Evolutionary conservation across 2,888 invertebrate genomes (phyloP).

Genomic region (Papilio protenor): DNA sequence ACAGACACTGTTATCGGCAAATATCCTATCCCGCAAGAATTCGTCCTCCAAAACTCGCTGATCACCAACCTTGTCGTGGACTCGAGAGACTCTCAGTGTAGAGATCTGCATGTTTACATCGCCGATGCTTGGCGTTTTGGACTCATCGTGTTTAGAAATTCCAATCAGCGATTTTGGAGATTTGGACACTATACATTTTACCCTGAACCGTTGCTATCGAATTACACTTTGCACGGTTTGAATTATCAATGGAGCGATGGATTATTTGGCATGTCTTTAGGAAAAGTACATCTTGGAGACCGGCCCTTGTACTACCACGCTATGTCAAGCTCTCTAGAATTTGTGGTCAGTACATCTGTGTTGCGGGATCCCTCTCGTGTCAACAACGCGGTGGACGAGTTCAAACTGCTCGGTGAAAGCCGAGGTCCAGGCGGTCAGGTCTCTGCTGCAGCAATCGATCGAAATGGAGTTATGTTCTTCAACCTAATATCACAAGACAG

Average conservation of each 20-base stretch:
- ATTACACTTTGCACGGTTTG: conserved; percentile 89
- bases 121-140: conserved; percentile 89
- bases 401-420: conserved; percentile 76
- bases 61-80: conserved; percentile 88
- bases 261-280: conserved; percentile 89
- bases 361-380: conserved; percentile 86
- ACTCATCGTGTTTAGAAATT: conserved; percentile 85
- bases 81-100: conserved; percentile 85
- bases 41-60: conserved; percentile 87
- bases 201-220: conserved; percentile 89
- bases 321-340: conserved; percentile 92
- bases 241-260: conserved; percentile 94
- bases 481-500: conserved; percentile 91
- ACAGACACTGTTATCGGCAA: conserved; percentile 86
- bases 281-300: conserved; percentile 84
- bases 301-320: conserved; percentile 91
- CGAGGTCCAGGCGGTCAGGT: conserved; percentile 88
- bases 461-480: conserved; percentile 90
- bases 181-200: conserved; percentile 89
- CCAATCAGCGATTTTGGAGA: conserved; percentile 85
- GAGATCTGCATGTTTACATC: conserved; percentile 87
- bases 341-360: conserved; percentile 88
- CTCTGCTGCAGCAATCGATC: conserved; percentile 89
- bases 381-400: conserved; percentile 69
- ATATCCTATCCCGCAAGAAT: conserved; percentile 87